phyloP scores from a whole-genome alignment of 1,140 invertebrate species.

The Drosophila tropicalis region DNA sequence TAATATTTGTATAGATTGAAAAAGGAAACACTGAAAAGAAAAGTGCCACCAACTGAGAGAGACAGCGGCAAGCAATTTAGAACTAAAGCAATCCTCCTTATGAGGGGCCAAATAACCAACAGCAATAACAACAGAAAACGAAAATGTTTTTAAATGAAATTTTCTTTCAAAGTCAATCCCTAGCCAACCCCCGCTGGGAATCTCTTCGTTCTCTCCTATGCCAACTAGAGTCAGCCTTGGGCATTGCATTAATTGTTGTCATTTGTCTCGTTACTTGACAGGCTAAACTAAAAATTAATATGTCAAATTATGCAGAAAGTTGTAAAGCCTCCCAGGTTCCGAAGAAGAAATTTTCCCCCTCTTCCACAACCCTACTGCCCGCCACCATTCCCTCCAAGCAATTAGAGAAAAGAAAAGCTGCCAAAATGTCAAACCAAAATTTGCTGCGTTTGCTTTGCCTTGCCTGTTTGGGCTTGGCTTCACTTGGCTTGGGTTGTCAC shows the following conservation, averaged over 20 bases:
- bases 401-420: slow-evolving; percentile 68
- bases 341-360: neutral
- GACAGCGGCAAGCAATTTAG: slow-evolving; percentile 21
- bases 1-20: slow-evolving; percentile 3
- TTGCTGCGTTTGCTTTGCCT: slow-evolving; percentile 57
- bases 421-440: slow-evolving; percentile 78
- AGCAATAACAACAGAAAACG: slow-evolving; percentile 14
- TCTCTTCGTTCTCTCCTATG: neutral
- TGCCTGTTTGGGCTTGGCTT: slow-evolving; percentile 28
- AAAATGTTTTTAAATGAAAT: slow-evolving; percentile 38
- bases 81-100: slow-evolving; percentile 31
- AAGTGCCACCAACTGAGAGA: slow-evolving; percentile 69
- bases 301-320: slow-evolving; percentile 71
- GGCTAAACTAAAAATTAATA: slow-evolving; percentile 66
- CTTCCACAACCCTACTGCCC: neutral
- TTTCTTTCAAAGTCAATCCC: slow-evolving; percentile 1
- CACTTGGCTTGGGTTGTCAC: slow-evolving; percentile 37
- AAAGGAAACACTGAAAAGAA: slow-evolving; percentile 28
- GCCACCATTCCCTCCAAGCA: slow-evolving; percentile 31
- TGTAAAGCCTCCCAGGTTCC: slow-evolving; percentile 4
- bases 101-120: slow-evolving; percentile 38
- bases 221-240: neutral
- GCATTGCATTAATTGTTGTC: slow-evolving; percentile 54
- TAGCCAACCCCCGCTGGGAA: neutral
- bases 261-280: slow-evolving; percentile 47